phyloP scores from a whole-genome alignment of 2,113 vertebrate genomes.

The Albula glossodonta region DNA sequence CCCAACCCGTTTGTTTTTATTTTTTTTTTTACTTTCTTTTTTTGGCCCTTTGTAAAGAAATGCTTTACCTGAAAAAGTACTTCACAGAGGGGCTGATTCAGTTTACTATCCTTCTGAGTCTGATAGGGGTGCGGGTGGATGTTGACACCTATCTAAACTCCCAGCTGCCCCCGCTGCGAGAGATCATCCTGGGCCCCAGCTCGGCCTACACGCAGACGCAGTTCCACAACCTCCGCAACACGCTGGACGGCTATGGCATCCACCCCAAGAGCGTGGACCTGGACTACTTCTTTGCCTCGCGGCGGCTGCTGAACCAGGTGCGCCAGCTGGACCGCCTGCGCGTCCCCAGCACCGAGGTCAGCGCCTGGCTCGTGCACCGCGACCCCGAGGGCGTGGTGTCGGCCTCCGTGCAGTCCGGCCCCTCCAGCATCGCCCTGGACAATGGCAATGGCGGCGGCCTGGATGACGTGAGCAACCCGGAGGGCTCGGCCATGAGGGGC shows the following conservation, averaged over 20 bases:
- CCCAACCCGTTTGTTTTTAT: slow-evolving; percentile 50
- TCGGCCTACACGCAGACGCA: slow-evolving; percentile 98
- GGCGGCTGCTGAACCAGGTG: slow-evolving; percentile 89
- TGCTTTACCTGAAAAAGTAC: slow-evolving; percentile 99
- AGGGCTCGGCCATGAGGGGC: slow-evolving; percentile 82
- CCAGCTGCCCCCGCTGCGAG: slow-evolving; percentile 91
- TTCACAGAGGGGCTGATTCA: slow-evolving; percentile 99
- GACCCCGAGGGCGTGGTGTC: slow-evolving; percentile 89
- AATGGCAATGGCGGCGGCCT: slow-evolving; percentile 74
- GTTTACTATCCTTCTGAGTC: slow-evolving; percentile 98
- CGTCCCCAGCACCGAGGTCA: slow-evolving; percentile 90
- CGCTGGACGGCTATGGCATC: slow-evolving; percentile 94
- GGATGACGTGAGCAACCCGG: slow-evolving; percentile 80
- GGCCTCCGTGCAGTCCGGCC: slow-evolving; percentile 75
- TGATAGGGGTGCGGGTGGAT: slow-evolving; percentile 95
- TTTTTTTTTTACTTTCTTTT: slow-evolving; percentile 66
- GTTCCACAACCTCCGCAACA: slow-evolving; percentile 96
- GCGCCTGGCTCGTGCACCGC: slow-evolving; percentile 91
- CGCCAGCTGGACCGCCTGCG: slow-evolving; percentile 88
- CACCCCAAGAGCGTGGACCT: slow-evolving; percentile 97
- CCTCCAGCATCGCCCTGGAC: slow-evolving; percentile 81
- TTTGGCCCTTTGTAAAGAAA: slow-evolving; percentile 87
- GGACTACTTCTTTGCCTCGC: slow-evolving; percentile 89
- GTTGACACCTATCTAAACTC: slow-evolving; percentile 93
- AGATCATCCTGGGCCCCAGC: slow-evolving; percentile 98